Conservation (phyloP, 2,888 invertebrate genomes). For the Heliconius hortense region DNA sequence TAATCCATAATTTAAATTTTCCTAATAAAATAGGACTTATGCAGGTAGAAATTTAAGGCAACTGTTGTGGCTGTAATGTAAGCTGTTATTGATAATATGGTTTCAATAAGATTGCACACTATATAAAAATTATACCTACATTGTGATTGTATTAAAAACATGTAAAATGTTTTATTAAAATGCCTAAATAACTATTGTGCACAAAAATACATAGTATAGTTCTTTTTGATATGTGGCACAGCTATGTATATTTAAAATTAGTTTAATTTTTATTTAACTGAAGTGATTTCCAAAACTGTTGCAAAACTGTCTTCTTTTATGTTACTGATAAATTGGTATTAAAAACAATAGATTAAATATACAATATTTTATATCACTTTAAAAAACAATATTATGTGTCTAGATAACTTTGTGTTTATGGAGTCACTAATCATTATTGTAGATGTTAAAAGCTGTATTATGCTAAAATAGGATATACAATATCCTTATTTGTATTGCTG, state of each 20-base stretch:
- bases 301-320: too few species aligned
- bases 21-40: neutral
- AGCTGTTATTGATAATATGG: neutral
- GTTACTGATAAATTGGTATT: neutral
- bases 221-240: neutral
- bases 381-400: neutral
- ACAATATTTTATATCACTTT: neutral
- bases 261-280: neutral
- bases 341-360: neutral
- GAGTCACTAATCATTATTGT: neutral
- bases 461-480: slow-evolving; percentile 11
- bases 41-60: slow-evolving; percentile 1
- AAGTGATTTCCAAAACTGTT: neutral
- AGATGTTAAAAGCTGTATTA: neutral
- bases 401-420: neutral
- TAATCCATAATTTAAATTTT: neutral
- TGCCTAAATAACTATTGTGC: neutral
- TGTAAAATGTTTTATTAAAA: slow-evolving; percentile 1
- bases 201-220: neutral
- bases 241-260: neutral
- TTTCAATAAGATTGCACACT: neutral
- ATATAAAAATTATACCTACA: slow-evolving; percentile 7
- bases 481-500: slow-evolving; percentile 12
- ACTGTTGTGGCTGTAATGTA: neutral
- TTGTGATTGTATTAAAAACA: slow-evolving; percentile 1